Base-by-base conservation (phyloP, 2,113 vertebrate genomes). In the Stictonetta naevosa region DNA sequence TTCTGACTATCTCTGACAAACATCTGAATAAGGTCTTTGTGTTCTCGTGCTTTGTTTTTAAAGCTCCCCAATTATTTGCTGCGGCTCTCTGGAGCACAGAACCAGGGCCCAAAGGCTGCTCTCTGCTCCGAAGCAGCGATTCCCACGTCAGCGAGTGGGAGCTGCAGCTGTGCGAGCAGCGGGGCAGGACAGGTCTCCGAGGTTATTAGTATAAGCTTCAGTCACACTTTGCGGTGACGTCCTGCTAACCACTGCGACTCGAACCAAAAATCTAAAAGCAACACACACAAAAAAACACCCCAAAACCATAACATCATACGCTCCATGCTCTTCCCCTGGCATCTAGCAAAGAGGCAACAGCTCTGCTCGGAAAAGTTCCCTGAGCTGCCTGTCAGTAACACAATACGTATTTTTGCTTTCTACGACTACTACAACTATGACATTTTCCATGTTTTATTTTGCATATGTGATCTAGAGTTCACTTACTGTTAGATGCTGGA, bases 401-500 rank as follows among this genome's bases (percentile, higher is more conserved):
- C 87, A 59, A 92, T 46, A 90, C 0, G 69, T 97, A 88, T 91
- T 78, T 93, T 76, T 95, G 64, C 88, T 96, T 96, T 97, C 96
- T 95, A 92, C 0, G 36, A 92, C 85, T 96, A 95, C 85, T 93
- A 97, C 91, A 98, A 95, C 95, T 95, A 97, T 90, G 95, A 97
- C 97, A 97, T 97, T 96, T 97, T 92, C 97, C 95, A 97, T 97
- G 97, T 96, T 97, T 98, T 88, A 98, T 96, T 97, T 97, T 96
- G 98, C 92, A 98, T 98, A 98, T 44, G 96, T 97, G 97, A 98
- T 97, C 97, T 97, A 96, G 98, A 98, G 84, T 97, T 95, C 96
- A 99, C 99, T 99, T 98, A 99, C 99, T 97, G 99, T 99, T 98
- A 99, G 99, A 98, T 99, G 99, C 98, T 99, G 99, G 98, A 99